Conservation (phyloP, 2,797 vertebrate species). For the Agapornis canus region DNA sequence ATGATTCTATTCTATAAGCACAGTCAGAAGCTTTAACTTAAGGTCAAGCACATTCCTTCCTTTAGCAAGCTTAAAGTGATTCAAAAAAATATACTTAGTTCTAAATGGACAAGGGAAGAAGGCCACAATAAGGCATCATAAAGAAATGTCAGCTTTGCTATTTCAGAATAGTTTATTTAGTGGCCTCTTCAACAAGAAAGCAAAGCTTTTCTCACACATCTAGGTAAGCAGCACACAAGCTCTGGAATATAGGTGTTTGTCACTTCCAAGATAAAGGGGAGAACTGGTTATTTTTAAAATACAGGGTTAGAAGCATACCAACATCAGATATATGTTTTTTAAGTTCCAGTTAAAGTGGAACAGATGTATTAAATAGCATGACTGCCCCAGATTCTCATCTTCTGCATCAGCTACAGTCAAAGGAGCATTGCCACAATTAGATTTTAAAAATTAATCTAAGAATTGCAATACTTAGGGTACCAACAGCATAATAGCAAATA, state of each 20-base stretch:
- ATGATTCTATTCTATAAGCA: background rate
- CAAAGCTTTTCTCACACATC: background rate
- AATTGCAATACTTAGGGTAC: background rate
- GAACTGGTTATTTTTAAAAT: background rate
- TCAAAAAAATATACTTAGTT: background rate
- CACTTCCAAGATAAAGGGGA: background rate
- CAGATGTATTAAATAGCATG: background rate
- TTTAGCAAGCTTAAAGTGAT: background rate
- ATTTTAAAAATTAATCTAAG: background rate
- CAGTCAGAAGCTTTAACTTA: background rate
- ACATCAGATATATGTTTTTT: background rate
- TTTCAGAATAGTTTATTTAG: background rate
- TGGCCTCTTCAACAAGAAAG: background rate
- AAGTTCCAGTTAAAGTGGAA: background rate
- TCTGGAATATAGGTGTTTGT: background rate
- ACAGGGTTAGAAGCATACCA: background rate
- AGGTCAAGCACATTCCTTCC: background rate
- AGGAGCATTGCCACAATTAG: background rate
- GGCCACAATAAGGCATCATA: background rate
- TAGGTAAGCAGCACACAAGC: background rate
- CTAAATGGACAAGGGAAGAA: background rate
- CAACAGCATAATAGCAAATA: background rate
- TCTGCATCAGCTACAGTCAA: background rate
- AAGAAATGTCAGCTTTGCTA: background rate
- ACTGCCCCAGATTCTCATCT: background rate